Base-by-base conservation (phyloP, 2,888 invertebrate species). In the Brachyptera putata region DNA sequence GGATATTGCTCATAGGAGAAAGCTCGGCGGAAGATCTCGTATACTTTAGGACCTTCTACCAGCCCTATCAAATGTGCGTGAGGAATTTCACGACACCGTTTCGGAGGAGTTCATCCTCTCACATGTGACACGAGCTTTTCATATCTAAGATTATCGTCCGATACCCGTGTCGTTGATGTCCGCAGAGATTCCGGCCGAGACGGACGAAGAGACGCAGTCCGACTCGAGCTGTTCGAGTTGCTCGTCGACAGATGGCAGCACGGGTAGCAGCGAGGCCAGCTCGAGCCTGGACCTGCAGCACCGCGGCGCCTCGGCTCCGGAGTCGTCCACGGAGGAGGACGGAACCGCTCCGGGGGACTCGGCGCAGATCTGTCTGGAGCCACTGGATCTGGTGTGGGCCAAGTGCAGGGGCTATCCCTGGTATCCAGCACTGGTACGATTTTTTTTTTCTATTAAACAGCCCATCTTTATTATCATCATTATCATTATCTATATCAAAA, bases 351-450 rank as follows among this genome's bases (percentile, higher is more conserved):
- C n/a, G 5, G 57, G 43, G 11, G 26, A 25, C 2, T n/a, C 58
- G 18, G 41, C 39, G 9, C 16, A 60, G 43, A 53, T 14, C 18
- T 39, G 55, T 14, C 73, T 95, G 61, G 88, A 91, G 69, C 92
- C 95, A 1, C 76, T 96, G 63, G 93, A 95, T 73, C 81, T 96
- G 48, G 96, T 97, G 1, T 97, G 96, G 97, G 96, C 96, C 16
- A 96, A 97, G 73, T 95, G 95, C 78, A 84, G 91, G 67, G 93
- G 95, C 21, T 95, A 95, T 77, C 95, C 95, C 0, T 97, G 96
- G 95, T 96, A 96, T 77, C 97, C 96, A 48, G 96, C 96, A 3
- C 78, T 97, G 65, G 80, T 81, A 69, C 74, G 71, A 66, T 36
- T n/a, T n/a, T n/a, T n/a, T n/a, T n/a, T n/a, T n/a, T n/a, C n/a